phyloP scores from a whole-genome alignment of 2,797 vertebrate species.

The Falco columbarius region DNA sequence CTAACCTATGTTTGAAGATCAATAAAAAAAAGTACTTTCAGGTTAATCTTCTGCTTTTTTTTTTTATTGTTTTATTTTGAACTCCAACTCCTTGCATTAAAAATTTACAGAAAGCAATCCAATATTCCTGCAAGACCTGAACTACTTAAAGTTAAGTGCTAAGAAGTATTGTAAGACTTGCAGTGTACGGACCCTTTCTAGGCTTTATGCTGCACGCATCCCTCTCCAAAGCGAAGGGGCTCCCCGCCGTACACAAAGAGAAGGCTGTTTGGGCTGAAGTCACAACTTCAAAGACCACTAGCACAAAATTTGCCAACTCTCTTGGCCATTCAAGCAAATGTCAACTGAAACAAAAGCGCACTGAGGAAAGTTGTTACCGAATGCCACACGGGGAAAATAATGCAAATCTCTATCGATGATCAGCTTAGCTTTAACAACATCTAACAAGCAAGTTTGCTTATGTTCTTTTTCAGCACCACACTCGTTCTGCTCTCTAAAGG shows the following conservation, averaged over 20 bases:
- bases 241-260: neutral
- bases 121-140: neutral
- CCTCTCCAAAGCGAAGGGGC: conserved; percentile 19
- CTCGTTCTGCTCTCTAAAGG: neutral
- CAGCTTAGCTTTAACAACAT: neutral
- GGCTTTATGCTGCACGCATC: neutral
- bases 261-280: conserved; percentile 36
- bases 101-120: neutral
- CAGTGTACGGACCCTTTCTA: neutral
- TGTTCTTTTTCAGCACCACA: neutral
- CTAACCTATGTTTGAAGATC: neutral
- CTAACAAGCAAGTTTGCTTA: neutral
- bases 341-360: conserved; percentile 53
- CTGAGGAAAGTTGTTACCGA: neutral
- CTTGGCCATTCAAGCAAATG: conserved; percentile 55
- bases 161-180: neutral
- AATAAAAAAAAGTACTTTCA: neutral
- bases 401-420: conserved; percentile 8
- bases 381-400: neutral
- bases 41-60: neutral
- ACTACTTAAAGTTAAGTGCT: neutral
- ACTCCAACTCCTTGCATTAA: neutral
- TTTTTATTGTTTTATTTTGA: neutral
- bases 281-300: conserved; percentile 66
- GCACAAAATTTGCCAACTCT: conserved; percentile 57